Base-by-base conservation (phyloP, 2,113 vertebrate species). In the Odocoileus hemionus region DNA sequence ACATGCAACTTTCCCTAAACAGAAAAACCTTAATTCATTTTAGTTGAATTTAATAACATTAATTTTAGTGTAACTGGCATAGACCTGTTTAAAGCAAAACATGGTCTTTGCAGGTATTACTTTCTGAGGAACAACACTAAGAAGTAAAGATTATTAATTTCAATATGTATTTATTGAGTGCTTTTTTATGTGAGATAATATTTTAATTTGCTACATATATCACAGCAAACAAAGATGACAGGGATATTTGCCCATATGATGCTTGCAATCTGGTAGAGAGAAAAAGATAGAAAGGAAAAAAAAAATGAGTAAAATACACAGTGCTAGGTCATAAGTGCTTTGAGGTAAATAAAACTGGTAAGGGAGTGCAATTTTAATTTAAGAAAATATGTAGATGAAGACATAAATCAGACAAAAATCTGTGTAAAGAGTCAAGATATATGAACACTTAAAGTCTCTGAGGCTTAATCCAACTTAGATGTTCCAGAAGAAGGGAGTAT, bases 371-470 rank as follows among this genome's bases (percentile, higher is more conserved):
- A 52, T n/a, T 87, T 74, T 89, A 61, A 87, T 80, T 67, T 90
- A 52, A 78, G 3, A 7, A 61, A 84, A 91, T 5, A 39, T 12
- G 6, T 60, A 17, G 9, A 7, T 28, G 5, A 84, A 67, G 14
- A 15, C 3, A 79, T 13, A 43, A 28, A 45, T 74, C 10, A 89
- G 14, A 23, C 16, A 52, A 3, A 84, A 7, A 23, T 80, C 10
- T 54, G 28, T 19, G 5, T 54, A 64, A 79, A 76, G 2, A 52
- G 9, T 43, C 47, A 45, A 91, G 2, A 79, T 21, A 23, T 1
- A 26, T 0, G 1, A 61, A n/a, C 10, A 10, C 3, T 0, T 5
- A 39, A 57, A 67, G 6, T 0, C 1, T 39, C 39, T 78, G 25
- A 64, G 8, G 9, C 1, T 88, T 7, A 47, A 28, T 26, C 52